These are phyloP conservation scores for Galerucella nymphaeae DNA, from an alignment of 2,888 invertebrate genomes.

Conservation along the genomic window DNA sequence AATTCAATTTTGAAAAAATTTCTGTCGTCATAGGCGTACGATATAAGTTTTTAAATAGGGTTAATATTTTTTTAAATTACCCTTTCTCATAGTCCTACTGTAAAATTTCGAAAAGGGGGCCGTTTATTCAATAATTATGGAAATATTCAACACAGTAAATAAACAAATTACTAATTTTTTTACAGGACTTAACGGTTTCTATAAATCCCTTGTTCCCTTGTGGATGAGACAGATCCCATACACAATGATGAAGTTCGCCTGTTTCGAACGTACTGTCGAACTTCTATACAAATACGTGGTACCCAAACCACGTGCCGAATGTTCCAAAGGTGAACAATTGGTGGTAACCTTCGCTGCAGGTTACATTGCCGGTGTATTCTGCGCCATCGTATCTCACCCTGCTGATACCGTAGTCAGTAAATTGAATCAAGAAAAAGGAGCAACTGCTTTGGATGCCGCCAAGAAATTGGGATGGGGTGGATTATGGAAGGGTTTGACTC, in stretches of 20 bases:
- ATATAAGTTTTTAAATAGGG: no score
- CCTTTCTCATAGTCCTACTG: no score
- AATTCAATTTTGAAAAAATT: no score
- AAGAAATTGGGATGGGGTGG: constrained; percentile 80
- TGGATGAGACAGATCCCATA: constrained; percentile 99
- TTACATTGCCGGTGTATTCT: constrained; percentile 99
- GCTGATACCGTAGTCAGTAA: constrained; percentile 98
- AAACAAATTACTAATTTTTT: not conserved
- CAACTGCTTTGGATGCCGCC: constrained; percentile 78
- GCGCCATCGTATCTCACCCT: constrained; percentile 98
- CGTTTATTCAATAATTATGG: no score
- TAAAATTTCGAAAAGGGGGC: no score
- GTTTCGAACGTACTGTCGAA: constrained; percentile 97
- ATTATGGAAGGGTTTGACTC: constrained; percentile 90
- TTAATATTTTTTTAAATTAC: no score
- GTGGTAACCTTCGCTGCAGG: constrained; percentile 94
- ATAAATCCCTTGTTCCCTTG: constrained; percentile 90
- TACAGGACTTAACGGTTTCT: constrained; percentile 82
- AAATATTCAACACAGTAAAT: no score
- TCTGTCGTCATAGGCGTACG: no score
- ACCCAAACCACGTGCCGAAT: constrained; percentile 92
- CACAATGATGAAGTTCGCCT: constrained; percentile 99
- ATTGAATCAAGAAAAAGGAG: constrained; percentile 91
- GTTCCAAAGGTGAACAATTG: constrained; percentile 93
- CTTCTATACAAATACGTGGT: constrained; percentile 89